These are phyloP conservation scores for Paragorgia papillata DNA, from an alignment of 92 coral and sea anemone species.

Conservation along the genomic window DNA sequence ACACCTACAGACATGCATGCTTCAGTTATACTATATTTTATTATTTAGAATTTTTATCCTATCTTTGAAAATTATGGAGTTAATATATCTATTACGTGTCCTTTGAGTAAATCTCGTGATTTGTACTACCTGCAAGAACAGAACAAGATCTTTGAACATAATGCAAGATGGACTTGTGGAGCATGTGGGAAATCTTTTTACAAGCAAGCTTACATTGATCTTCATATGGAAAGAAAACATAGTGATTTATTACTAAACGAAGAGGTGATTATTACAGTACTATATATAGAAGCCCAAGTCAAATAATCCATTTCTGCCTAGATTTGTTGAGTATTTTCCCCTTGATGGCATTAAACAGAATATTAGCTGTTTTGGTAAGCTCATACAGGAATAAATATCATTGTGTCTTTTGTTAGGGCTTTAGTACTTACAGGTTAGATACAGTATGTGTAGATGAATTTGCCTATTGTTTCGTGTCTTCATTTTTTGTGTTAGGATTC, in stretches of 20 bases:
- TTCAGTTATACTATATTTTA: background rate
- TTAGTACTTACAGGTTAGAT: no score
- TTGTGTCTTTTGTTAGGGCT: no score
- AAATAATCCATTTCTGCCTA: no score
- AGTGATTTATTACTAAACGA: conserved; percentile 75
- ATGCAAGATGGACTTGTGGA: conserved; percentile 81
- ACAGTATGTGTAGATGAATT: no score
- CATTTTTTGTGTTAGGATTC: conserved; percentile 58
- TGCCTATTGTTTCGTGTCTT: background rate
- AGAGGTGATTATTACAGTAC: background rate
- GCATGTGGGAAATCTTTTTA: conserved; percentile 89
- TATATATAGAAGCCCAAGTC: no score
- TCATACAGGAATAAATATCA: no score
- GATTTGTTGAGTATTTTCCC: no score
- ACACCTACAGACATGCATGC: no score
- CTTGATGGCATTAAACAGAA: no score
- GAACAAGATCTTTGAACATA: conserved; percentile 71
- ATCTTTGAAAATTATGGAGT: conserved; percentile 57
- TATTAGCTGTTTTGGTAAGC: no score
- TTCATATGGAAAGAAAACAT: conserved; percentile 84
- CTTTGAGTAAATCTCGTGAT: conserved; percentile 68
- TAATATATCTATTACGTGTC: conserved; percentile 56
- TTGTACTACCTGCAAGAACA: conserved; percentile 72
- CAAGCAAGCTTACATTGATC: conserved; percentile 68
- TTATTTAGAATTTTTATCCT: conserved; percentile 67